Base-by-base conservation (phyloP, 2,888 invertebrate genomes). In the Lasioglossum leucozonium region DNA sequence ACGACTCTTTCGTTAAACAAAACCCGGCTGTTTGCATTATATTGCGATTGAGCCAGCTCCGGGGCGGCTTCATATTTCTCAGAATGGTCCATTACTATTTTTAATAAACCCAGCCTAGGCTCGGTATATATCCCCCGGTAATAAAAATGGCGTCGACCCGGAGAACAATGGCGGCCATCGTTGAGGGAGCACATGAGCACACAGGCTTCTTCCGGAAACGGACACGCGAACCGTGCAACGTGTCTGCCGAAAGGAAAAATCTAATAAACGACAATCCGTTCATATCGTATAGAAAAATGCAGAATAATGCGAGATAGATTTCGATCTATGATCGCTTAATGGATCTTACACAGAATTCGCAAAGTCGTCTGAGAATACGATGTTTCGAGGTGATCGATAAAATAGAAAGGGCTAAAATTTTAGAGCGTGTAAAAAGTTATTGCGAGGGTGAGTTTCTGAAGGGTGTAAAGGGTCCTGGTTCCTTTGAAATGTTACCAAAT, bases 131-230 rank as follows among this genome's bases (percentile, higher is more conserved):
- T 65, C 18, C 65, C 34, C 0, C 65, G 65, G 18, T 65, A 22
- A 65, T 65, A 65, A 65, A 65, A 65, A 65, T 65, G 65, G 65
- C 65, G 65, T 34, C 65, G 18, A 34, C 0, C 26, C 18, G 34
- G 30, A 65, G 65, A 65, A 65, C 18, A 65, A 65, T 65, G 65
- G 65, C 34, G 34, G 65, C 65, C 65, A 34, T 65, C 34, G 16
- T 30, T 22, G 34, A 65, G 65, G 8, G 65, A 65, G 30, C 30
- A 18, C 30, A 18, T 1, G 26, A 58, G 26, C 13, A 10, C 58
- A 26, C 18, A n/a, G n/a, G 18, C 34, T 65, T 65, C 65, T 51
- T 51, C 51, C 51, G 51, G 51, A 22, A 51, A 51, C 51, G 22
- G 51, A 51, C 51, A 51, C 34, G 65, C 30, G 30, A 65, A 22